phyloP scores from a whole-genome alignment of 2,113 vertebrate genomes.

The Pelecanoides urinatrix region DNA sequence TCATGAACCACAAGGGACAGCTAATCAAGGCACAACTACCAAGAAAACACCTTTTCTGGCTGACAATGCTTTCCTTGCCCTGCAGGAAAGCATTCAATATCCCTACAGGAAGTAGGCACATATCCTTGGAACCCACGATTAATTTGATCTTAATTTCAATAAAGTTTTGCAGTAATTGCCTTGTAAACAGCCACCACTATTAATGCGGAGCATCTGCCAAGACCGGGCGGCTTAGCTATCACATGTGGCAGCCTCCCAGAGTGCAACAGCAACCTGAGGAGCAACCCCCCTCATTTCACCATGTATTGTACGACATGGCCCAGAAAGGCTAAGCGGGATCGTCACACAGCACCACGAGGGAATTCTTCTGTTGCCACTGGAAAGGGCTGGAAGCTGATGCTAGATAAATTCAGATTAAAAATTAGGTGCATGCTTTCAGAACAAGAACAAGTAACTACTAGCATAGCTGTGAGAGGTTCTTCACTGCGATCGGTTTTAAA shows the following conservation, averaged over 20 bases:
- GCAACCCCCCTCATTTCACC: not conserved
- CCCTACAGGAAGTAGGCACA: not conserved
- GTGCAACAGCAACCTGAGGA: not conserved
- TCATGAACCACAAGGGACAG: not conserved
- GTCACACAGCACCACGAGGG: rapidly evolving
- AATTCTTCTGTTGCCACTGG: not conserved
- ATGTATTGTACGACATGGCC: rapidly evolving
- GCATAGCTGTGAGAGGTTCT: not conserved
- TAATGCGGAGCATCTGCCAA: rapidly evolving
- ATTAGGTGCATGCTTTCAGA: not conserved
- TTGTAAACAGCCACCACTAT: not conserved
- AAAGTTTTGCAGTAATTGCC: not conserved
- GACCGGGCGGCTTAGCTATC: not conserved
- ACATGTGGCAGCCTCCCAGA: not conserved
- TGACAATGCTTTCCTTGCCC: not conserved
- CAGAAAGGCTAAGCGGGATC: rapidly evolving
- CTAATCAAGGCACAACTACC: not conserved
- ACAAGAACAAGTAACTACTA: not conserved
- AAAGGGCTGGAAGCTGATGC: not conserved
- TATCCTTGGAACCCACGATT: not conserved
- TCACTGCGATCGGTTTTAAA: rapidly evolving
- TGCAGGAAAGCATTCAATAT: not conserved
- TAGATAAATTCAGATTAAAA: not conserved
- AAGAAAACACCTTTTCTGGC: not conserved
- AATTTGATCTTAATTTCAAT: not conserved